phyloP scores from a whole-genome alignment of 1,140 invertebrate species.

The Apis laboriosa region DNA sequence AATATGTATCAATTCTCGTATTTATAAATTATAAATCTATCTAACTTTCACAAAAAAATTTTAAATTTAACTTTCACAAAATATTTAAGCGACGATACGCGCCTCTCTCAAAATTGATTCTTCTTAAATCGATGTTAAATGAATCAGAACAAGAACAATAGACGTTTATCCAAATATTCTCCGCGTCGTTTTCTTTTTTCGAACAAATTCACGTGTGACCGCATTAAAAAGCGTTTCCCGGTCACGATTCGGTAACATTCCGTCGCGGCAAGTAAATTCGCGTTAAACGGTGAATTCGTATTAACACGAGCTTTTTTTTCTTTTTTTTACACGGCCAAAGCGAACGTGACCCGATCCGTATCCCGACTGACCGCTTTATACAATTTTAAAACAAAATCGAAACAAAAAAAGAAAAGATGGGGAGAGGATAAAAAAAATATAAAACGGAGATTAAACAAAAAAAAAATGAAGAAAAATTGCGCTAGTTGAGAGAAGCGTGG shows the following conservation, averaged over 20 bases:
- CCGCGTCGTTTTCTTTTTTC: background rate
- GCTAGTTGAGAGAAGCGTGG: background rate
- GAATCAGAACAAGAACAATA: too few relatives aligned
- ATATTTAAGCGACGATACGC: too few relatives aligned
- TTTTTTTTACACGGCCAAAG: background rate
- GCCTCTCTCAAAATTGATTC: too few relatives aligned
- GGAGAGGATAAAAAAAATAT: background rate
- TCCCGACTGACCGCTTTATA: background rate
- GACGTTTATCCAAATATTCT: too few relatives aligned
- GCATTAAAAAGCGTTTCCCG: background rate
- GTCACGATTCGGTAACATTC: background rate
- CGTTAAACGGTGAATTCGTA: slow-evolving; percentile 8
- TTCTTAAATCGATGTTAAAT: too few relatives aligned
- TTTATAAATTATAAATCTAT: too few relatives aligned
- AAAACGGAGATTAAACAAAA: too few relatives aligned
- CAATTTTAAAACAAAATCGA: background rate
- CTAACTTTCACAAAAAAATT: too few relatives aligned
- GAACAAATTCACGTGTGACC: background rate
- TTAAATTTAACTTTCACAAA: too few relatives aligned
- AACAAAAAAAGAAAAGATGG: background rate
- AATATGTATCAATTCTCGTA: too few relatives aligned
- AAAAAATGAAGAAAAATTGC: too few relatives aligned
- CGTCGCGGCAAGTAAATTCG: background rate
- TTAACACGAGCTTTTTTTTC: background rate
- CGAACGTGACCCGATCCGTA: slow-evolving; percentile 4